Evolutionary conservation across 2,888 invertebrate genomes (phyloP), one percentile per base, ranked within the genome.

Genomic region (Himalopsyche kuldschensis): DNA sequence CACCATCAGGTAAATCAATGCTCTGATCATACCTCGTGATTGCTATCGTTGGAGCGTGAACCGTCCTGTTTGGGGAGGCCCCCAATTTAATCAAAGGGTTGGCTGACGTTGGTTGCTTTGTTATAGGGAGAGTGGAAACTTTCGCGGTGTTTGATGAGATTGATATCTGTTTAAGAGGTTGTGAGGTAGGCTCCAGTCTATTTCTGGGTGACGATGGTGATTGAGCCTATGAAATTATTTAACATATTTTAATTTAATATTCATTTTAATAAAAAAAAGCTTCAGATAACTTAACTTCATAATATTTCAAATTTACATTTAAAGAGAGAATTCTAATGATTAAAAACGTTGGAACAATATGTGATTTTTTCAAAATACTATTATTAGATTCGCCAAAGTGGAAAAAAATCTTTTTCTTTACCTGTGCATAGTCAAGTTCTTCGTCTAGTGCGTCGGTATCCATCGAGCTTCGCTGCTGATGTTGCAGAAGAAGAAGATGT

Each of bases 381-480:
- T n/a, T n/a, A n/a, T n/a, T n/a, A 6, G 35, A 35, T 8, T 1
- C 35, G 10, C 4, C 10, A 10, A 35, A 35, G 8, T 6, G 6
- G 47, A 47, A 46, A 46, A 46, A 85, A 63, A 88, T 78, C 1
- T 10, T 27, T 30, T 31, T 55, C 48, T 55, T 15, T 5, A 81
- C 81, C 75, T 82, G 82, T 15, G 79, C 75, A 69, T 92, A 92
- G 88, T 93, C 93, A 87, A 94, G 93, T 89, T 95, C 95, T 88
- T 95, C 94, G 86, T 96, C 96, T 83, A 97, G 90, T 27, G 94
- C 95, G 88, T 97, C 97, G 0, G 96, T 96, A 88, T 97, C 97
- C 90, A 97, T 94, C 17, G 96, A 96, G 83, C 96, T 96, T 86
- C 96, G 91, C 89, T 97, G 97, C 88, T 96, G 96, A 89, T 97